Evolutionary conservation across 2,797 vertebrate genomes (phyloP).

Genomic region (Amniataba percoides): DNA sequence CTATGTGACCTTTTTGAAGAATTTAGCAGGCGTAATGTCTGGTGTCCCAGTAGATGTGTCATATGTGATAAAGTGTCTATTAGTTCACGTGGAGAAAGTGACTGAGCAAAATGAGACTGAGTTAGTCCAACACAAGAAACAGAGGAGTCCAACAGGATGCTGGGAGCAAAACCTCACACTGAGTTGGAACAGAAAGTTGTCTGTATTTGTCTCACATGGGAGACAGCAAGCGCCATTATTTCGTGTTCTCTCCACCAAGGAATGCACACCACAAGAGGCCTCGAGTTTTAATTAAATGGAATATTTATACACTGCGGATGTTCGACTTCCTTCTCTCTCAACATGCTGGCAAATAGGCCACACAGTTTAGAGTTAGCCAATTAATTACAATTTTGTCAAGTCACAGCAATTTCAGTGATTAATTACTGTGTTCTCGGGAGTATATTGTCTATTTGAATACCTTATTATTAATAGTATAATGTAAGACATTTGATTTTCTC

Average conservation of each 20-base stretch:
- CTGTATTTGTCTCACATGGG: conserved; percentile 69
- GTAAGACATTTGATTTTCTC: conserved; percentile 1
- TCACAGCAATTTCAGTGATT: conserved; percentile 74
- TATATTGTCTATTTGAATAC: conserved; percentile 60
- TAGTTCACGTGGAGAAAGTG: conserved; percentile 26
- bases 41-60: conserved; percentile 16
- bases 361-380: conserved; percentile 70
- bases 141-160: conserved; percentile 25
- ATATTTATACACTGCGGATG: conserved; percentile 72
- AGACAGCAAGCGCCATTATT: conserved; percentile 59
- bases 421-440: conserved; percentile 59
- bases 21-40: conserved; percentile 20
- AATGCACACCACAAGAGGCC: conserved; percentile 66
- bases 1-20: conserved; percentile 42
- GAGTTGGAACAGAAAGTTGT: conserved; percentile 52
- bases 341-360: conserved; percentile 82
- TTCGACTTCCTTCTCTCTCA: conserved; percentile 69
- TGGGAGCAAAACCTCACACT: conserved; percentile 53
- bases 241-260: conserved; percentile 59
- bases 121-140: conserved; percentile 31
- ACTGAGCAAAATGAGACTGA: conserved; percentile 14
- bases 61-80: conserved; percentile 35
- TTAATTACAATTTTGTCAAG: conserved; percentile 83
- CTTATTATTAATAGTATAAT: conserved; percentile 6
- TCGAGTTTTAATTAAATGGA: conserved; percentile 82